Conservation (phyloP, 1,140 invertebrate species). For the Neodiprion fabricii region DNA sequence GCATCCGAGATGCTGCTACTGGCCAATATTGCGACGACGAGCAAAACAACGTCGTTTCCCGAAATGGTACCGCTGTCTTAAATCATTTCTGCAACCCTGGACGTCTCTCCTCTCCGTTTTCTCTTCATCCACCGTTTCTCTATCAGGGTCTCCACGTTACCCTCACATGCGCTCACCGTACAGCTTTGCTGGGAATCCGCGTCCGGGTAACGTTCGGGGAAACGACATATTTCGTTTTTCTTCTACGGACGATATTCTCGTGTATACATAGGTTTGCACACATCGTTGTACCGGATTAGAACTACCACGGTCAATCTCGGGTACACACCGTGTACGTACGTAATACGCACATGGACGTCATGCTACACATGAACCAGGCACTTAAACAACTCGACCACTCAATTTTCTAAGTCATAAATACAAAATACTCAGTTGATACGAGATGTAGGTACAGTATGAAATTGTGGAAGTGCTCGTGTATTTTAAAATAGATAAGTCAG, state of each 20-base stretch:
- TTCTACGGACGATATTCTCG: not conserved
- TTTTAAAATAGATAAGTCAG: too few species aligned
- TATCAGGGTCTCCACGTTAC: not conserved
- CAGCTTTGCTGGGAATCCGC: not conserved
- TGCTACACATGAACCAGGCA: too few species aligned
- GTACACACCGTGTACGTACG: too few species aligned
- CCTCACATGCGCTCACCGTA: not conserved
- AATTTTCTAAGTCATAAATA: too few species aligned
- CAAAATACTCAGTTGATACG: too few species aligned
- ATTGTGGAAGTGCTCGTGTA: too few species aligned
- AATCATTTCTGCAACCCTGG: constrained; percentile 41
- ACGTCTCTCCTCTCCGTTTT: not conserved
- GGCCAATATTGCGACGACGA: constrained; percentile 40
- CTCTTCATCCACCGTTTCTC: not conserved
- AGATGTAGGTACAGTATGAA: too few species aligned
- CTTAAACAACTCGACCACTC: too few species aligned
- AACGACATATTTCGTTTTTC: not conserved
- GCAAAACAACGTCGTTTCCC: constrained; percentile 37
- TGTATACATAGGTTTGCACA: not conserved
- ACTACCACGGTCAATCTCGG: too few species aligned
- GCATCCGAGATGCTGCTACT: constrained; percentile 19
- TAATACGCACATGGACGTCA: too few species aligned
- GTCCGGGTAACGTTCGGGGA: not conserved
- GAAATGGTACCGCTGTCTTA: constrained; percentile 32
- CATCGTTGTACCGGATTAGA: too few species aligned